Conservation (phyloP, 2,888 invertebrate genomes). For the Actias luna region DNA sequence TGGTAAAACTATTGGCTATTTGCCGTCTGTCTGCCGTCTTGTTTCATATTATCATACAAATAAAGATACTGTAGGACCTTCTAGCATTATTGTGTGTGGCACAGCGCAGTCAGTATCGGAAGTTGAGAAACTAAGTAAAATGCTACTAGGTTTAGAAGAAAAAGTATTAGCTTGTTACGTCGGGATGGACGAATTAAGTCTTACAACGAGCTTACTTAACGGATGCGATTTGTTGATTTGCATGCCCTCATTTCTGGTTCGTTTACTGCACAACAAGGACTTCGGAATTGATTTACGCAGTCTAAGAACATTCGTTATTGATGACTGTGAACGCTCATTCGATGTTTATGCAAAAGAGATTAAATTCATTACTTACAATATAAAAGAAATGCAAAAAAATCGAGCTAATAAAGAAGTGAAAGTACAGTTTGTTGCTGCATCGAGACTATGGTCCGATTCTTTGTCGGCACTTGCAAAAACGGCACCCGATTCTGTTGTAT, state of each 20-base stretch:
- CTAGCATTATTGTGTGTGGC: slow-evolving; percentile 85
- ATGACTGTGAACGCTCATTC: slow-evolving; percentile 85
- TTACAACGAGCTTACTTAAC: slow-evolving; percentile 77
- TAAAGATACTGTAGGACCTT: slow-evolving; percentile 79
- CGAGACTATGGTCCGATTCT: slow-evolving; percentile 84
- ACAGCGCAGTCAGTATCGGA: slow-evolving; percentile 80
- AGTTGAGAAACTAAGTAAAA: slow-evolving; percentile 61
- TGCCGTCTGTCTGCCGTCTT: slow-evolving; percentile 84
- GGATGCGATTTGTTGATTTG: slow-evolving; percentile 88
- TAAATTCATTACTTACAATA: slow-evolving; percentile 61
- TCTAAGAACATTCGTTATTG: slow-evolving; percentile 85
- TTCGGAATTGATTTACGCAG: slow-evolving; percentile 81
- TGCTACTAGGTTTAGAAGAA: slow-evolving; percentile 58
- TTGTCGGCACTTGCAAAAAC: slow-evolving; percentile 80
- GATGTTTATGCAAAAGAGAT: slow-evolving; percentile 76
- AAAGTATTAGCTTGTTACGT: slow-evolving; percentile 64
- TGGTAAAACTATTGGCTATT: slow-evolving; percentile 88
- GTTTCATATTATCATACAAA: slow-evolving; percentile 68
- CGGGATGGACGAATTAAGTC: slow-evolving; percentile 58
- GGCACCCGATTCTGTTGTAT: slow-evolving; percentile 83
- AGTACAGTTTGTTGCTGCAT: slow-evolving; percentile 83
- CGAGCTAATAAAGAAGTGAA: slow-evolving; percentile 63
- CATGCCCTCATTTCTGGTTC: slow-evolving; percentile 83
- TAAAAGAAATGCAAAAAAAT: slow-evolving; percentile 66
- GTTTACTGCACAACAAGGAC: slow-evolving; percentile 57